Conservation (phyloP, 2,797 vertebrate genomes). For the Pseudopleuronectes americanus region DNA sequence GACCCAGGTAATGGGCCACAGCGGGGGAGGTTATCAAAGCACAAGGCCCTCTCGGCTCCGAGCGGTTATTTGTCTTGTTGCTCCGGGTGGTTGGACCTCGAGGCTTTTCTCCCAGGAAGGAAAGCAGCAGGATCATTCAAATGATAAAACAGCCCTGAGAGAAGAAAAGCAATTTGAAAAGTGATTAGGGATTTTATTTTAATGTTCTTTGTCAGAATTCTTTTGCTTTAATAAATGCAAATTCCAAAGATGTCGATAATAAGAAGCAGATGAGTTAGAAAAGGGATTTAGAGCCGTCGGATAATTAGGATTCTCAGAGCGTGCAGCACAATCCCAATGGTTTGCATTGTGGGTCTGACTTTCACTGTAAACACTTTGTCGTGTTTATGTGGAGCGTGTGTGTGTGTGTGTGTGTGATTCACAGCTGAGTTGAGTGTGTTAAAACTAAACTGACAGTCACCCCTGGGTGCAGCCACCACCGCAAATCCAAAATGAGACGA, state of each 20-base stretch:
- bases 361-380: conserved; percentile 10
- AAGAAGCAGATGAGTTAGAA: neutral
- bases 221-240: neutral
- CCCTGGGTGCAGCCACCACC: conserved; percentile 62
- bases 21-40: conserved; percentile 61
- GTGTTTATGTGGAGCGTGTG: conserved; percentile 19
- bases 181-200: conserved; percentile 24
- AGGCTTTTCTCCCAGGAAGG: conserved; percentile 31
- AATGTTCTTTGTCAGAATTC: conserved; percentile 13
- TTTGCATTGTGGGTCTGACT: conserved; percentile 1
- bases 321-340: neutral
- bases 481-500: conserved; percentile 70
- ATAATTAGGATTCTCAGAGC: conserved; percentile 6
- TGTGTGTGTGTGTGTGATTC: conserved; percentile 42
- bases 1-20: conserved; percentile 65
- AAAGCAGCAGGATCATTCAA: conserved; percentile 30
- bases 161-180: conserved; percentile 45
- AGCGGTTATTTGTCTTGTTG: conserved; percentile 64
- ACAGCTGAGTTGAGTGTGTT: conserved; percentile 53
- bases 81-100: conserved; percentile 21
- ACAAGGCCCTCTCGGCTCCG: conserved; percentile 23
- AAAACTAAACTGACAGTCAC: conserved; percentile 73
- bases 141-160: conserved; percentile 37
- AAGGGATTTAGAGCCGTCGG: neutral
- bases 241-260: neutral